Percentiles rank a stretch among this genome's conserved stretches.
These are phyloP conservation scores for Kryptolebias marmoratus DNA, from an alignment of 2,113 vertebrate genomes.

Conservation along the genomic window DNA sequence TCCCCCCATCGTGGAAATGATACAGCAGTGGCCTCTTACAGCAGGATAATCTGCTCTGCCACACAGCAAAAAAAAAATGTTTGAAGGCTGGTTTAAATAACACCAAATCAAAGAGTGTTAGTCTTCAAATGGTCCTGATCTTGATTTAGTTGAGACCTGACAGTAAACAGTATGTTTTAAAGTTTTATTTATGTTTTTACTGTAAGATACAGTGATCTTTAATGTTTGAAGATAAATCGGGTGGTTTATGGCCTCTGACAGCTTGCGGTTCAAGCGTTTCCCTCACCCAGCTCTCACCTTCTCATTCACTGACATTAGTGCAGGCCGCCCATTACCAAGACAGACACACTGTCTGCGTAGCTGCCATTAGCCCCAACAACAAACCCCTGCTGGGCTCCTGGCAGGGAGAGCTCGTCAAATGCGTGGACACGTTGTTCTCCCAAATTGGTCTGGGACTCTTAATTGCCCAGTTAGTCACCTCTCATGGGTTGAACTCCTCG, in stretches of 20 bases:
- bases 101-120: too few species aligned
- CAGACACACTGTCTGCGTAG: slow-evolving; percentile 77
- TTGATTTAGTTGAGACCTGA: too few species aligned
- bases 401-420: slow-evolving; percentile 73
- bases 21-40: background rate
- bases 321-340: slow-evolving; percentile 72
- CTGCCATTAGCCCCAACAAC: slow-evolving; percentile 79
- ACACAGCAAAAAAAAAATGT: too few species aligned
- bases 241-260: slow-evolving; percentile 8
- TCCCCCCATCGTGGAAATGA: background rate
- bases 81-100: too few species aligned
- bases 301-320: slow-evolving; percentile 57
- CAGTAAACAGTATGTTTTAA: too few species aligned
- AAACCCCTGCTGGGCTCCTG: slow-evolving; percentile 65
- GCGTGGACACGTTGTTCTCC: slow-evolving; percentile 77
- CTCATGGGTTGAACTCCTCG: slow-evolving; percentile 74
- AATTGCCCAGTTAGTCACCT: slow-evolving; percentile 81
- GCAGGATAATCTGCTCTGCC: background rate
- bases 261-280: slow-evolving; percentile 36
- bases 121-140: too few species aligned
- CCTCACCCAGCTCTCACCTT: slow-evolving; percentile 28
- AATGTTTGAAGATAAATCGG: background rate
- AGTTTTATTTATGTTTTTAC: too few species aligned
- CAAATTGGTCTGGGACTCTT: slow-evolving; percentile 80
- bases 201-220: background rate